A percentile compares a stretch with the other conserved stretches of the same genome.
phyloP scores from a whole-genome alignment of 2,797 vertebrate genomes.

The Nyctibius grandis region DNA sequence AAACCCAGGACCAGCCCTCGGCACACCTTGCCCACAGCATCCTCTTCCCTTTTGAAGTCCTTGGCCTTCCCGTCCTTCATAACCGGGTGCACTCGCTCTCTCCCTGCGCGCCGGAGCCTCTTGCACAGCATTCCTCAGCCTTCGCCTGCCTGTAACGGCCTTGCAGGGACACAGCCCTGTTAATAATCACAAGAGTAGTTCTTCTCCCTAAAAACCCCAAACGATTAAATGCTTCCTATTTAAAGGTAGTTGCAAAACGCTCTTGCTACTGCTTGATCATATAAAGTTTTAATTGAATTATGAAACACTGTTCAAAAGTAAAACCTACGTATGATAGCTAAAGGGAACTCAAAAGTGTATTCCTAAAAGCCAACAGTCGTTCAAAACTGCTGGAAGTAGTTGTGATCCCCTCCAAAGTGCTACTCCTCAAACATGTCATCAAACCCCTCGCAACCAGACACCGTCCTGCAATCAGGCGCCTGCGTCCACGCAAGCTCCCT shows the following conservation, averaged over 20 bases:
- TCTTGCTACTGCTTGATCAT: neutral
- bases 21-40: slow-evolving; percentile 52
- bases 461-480: neutral
- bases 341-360: neutral
- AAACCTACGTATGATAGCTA: neutral
- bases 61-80: neutral
- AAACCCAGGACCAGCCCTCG: neutral
- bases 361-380: neutral
- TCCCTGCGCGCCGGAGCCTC: neutral
- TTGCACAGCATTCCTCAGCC: slow-evolving; percentile 25
- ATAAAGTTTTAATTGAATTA: neutral
- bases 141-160: slow-evolving; percentile 4
- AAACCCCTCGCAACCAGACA: neutral
- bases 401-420: neutral
- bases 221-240: slow-evolving; percentile 9
- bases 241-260: neutral
- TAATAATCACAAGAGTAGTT: neutral
- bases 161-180: neutral
- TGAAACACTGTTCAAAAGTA: neutral
- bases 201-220: slow-evolving; percentile 11
- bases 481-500: neutral
- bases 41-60: slow-evolving; percentile 46
- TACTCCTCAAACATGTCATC: neutral
- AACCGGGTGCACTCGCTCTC: neutral
- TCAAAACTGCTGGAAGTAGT: neutral